A percentile compares a stretch with the other conserved stretches of the same genome.
phyloP scores from a whole-genome alignment of 2,113 vertebrate species.

The Oncorhynchus gorbuscha region DNA sequence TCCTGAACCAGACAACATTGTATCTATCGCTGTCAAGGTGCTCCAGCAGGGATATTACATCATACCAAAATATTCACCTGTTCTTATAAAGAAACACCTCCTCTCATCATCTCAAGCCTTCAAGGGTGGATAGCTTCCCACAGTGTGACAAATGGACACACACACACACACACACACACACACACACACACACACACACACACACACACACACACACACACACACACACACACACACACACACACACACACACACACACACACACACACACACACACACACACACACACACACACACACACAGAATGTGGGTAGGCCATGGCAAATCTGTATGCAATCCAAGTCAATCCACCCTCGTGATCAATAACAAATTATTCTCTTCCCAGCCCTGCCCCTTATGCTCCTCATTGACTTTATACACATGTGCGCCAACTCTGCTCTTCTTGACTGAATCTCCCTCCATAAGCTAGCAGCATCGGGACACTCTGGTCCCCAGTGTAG shows the following conservation, averaged over 20 bases:
- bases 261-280: background rate
- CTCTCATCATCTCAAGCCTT: slow-evolving; percentile 1
- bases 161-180: background rate
- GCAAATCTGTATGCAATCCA: background rate
- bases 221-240: background rate
- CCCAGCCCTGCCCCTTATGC: background rate
- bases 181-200: background rate
- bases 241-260: background rate
- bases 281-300: background rate
- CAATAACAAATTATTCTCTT: background rate
- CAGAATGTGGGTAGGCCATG: background rate
- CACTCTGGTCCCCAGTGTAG: background rate
- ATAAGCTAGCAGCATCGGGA: background rate
- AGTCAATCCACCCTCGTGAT: background rate
- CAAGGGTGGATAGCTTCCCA: background rate
- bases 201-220: background rate
- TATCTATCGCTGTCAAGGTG: too few relatives aligned
- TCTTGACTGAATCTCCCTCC: background rate
- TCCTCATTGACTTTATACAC: background rate
- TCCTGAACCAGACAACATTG: too few relatives aligned
- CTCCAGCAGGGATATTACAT: too few relatives aligned
- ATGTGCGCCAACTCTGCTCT: background rate
- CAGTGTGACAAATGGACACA: background rate
- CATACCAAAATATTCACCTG: too few relatives aligned
- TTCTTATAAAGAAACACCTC: background rate